Conservation (phyloP, 2,113 vertebrate species). For the Rhizomys pruinosus region DNA sequence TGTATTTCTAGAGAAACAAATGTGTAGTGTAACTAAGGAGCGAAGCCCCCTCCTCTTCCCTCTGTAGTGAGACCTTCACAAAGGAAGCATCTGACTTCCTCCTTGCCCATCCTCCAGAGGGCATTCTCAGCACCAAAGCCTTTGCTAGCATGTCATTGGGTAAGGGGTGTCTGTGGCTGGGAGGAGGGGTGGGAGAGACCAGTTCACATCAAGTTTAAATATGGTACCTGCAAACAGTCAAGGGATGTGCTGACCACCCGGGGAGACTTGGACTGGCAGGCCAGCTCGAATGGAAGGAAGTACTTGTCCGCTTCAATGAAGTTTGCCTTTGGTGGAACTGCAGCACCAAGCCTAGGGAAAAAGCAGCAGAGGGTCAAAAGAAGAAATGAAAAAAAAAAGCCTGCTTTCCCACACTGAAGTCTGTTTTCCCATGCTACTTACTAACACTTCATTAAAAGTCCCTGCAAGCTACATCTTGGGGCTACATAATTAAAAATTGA, state of each 20-base stretch:
- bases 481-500: slow-evolving; percentile 25
- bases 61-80: background rate
- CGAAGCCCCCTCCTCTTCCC: background rate
- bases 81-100: background rate
- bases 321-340: slow-evolving; percentile 93
- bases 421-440: background rate
- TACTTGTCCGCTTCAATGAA: slow-evolving; percentile 99
- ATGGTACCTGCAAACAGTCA: slow-evolving; percentile 96
- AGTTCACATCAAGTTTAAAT: background rate
- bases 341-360: slow-evolving; percentile 86
- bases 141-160: background rate
- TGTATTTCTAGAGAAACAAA: background rate
- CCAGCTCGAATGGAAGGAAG: slow-evolving; percentile 97
- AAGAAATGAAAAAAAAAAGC: background rate
- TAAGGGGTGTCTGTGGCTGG: background rate
- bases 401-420: background rate
- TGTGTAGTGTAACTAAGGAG: slow-evolving; percentile 1
- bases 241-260: slow-evolving; percentile 97
- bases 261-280: slow-evolving; percentile 97
- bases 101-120: background rate
- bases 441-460: slow-evolving; percentile 46
- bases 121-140: background rate
- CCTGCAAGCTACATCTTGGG: background rate
- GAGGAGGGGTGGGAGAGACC: background rate
- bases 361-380: background rate